Conservation (phyloP, 2,888 invertebrate species). For the Bimastos eiseni region DNA sequence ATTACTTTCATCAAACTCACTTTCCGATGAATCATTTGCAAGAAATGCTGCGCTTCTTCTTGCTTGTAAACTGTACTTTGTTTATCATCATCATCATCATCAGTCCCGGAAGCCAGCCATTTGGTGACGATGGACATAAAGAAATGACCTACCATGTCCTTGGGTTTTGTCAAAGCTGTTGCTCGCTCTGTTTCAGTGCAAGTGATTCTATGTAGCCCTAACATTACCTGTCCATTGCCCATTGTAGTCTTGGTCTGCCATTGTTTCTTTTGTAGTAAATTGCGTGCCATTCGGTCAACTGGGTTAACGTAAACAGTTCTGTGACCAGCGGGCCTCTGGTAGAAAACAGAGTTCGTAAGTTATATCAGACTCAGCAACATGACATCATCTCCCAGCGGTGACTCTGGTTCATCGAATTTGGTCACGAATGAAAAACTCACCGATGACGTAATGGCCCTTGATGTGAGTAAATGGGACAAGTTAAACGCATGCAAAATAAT, state of each 20-base stretch:
- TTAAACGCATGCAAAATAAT: neutral
- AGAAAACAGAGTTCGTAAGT: neutral
- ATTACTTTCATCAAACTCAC: neutral
- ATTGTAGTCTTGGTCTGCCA: no score
- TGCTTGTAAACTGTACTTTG: no score
- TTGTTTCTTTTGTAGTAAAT: no score
- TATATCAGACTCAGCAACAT: neutral
- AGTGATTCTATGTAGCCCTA: no score
- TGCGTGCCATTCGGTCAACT: no score
- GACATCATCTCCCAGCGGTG: neutral
- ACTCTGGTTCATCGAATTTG: neutral
- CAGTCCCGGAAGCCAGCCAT: no score
- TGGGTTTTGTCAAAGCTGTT: no score
- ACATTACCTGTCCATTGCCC: no score
- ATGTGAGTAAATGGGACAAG: neutral
- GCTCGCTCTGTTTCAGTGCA: no score
- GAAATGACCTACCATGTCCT: no score
- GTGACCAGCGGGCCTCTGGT: neutral
- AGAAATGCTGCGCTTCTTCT: neutral
- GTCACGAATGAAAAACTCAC: neutral
- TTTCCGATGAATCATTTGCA: neutral
- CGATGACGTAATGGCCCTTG: neutral
- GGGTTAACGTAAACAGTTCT: neutral
- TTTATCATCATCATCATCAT: no score
- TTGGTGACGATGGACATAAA: no score